phyloP scores from a whole-genome alignment of 2,888 invertebrate genomes.

The Xestia sexstrigata region DNA sequence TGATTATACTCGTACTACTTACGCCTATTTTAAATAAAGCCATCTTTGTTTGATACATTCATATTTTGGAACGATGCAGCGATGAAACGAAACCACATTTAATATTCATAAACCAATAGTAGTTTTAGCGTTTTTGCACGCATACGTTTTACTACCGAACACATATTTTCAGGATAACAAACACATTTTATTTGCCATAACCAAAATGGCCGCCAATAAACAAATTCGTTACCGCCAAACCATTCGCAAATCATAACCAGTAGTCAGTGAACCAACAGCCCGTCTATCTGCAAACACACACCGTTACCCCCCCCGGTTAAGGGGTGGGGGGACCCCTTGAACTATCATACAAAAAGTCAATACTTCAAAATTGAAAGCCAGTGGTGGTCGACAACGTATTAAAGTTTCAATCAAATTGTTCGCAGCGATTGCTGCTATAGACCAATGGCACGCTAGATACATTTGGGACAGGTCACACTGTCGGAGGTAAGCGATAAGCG shows the following conservation, averaged over 20 bases:
- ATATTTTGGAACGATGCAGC: background rate
- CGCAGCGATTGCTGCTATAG: conserved; percentile 39
- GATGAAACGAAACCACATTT: background rate
- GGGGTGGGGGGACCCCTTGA: no score
- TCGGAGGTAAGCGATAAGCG: background rate
- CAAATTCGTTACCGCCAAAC: conserved; percentile 11
- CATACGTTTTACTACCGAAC: background rate
- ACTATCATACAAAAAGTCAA: conserved; percentile 56
- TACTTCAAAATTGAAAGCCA: conserved; percentile 61
- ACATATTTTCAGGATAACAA: background rate
- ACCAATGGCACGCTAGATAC: conserved; percentile 5
- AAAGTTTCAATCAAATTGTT: conserved; percentile 66
- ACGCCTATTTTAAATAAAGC: no score
- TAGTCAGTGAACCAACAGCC: background rate
- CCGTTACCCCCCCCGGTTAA: conserved; percentile 8
- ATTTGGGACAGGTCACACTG: background rate
- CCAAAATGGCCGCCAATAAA: conserved; percentile 30
- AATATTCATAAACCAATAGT: background rate
- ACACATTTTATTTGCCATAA: background rate
- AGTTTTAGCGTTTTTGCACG: background rate
- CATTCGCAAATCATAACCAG: conserved; percentile 33
- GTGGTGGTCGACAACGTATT: conserved; percentile 53
- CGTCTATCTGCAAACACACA: conserved; percentile 15
- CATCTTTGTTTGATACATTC: no score
- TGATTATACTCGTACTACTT: no score